These are phyloP conservation scores for Drosophila nigricruria DNA, from an alignment of 2,888 invertebrate species.

Conservation along the genomic window DNA sequence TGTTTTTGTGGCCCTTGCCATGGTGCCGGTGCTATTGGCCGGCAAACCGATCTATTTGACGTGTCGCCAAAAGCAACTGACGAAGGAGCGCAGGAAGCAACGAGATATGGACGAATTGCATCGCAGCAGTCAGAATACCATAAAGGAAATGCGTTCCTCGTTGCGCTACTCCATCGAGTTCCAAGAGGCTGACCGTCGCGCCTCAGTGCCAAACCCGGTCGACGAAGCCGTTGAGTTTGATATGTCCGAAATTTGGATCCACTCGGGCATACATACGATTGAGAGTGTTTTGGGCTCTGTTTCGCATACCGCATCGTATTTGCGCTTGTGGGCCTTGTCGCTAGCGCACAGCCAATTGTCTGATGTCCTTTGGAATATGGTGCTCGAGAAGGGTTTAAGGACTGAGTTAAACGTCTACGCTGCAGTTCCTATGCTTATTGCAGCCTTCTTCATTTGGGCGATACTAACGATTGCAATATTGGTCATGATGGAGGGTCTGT, in stretches of 20 bases:
- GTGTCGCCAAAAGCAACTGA: constrained; percentile 84
- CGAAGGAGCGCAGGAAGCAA: constrained; percentile 3
- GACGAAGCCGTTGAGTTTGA: constrained; percentile 51
- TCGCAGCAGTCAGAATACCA: constrained; percentile 38
- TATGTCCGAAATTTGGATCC: constrained; percentile 80
- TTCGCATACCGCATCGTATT: constrained; percentile 99
- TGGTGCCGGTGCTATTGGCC: constrained; percentile 96
- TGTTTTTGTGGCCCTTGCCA: constrained; percentile 91
- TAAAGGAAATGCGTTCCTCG: constrained; percentile 56
- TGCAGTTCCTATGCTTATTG: constrained; percentile 89
- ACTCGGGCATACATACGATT: constrained; percentile 87
- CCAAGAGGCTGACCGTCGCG: constrained; percentile 69
- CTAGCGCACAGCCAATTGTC: constrained; percentile 97
- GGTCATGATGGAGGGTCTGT: constrained; percentile 99
- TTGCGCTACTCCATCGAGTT: constrained; percentile 59
- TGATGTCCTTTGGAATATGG: constrained; percentile 97
- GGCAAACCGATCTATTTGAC: constrained; percentile 93
- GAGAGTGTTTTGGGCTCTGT: constrained; percentile 93
- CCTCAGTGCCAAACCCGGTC: constrained; percentile 25
- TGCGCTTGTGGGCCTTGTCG: constrained; percentile 99
- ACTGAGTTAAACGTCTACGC: constrained; percentile 84
- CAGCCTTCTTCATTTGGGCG: constrained; percentile 95
- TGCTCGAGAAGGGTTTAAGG: constrained; percentile 90
- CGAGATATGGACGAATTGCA: constrained; percentile 29
- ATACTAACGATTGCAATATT: constrained; percentile 96